Conservation (phyloP, 2,797 vertebrate genomes). For the Mus caroli region DNA sequence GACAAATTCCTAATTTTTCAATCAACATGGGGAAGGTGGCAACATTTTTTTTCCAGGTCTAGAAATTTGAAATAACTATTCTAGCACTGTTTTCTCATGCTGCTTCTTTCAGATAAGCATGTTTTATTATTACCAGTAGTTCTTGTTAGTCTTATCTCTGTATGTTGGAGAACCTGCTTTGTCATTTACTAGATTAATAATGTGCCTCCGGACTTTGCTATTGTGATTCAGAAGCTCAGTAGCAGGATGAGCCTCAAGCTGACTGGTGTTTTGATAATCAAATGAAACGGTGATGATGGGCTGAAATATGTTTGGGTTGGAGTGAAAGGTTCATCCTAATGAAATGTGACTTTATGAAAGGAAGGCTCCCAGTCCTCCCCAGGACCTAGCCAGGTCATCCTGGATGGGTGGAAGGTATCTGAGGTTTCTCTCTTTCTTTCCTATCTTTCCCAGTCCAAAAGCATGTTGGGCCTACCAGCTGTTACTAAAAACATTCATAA, state of each 20-base stretch:
- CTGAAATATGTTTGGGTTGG: constrained; percentile 65
- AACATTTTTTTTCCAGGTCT: neutral
- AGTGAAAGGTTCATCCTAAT: constrained; percentile 74
- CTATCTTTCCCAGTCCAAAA: neutral
- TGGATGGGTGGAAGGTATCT: constrained; percentile 63
- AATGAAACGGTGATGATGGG: constrained; percentile 61
- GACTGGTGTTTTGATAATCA: constrained; percentile 57
- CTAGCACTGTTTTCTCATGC: constrained; percentile 62
- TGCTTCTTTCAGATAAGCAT: constrained; percentile 26
- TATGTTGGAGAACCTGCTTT: neutral
- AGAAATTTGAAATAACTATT: constrained; percentile 48
- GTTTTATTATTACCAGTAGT: neutral
- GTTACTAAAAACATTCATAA: constrained; percentile 77
- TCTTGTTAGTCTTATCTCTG: constrained; percentile 13
- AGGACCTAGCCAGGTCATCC: constrained; percentile 64
- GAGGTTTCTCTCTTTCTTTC: constrained; percentile 53
- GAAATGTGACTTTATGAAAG: constrained; percentile 79
- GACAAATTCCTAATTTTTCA: neutral
- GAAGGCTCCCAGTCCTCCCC: constrained; percentile 69
- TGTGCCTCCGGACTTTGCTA: neutral
- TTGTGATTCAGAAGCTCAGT: constrained; percentile 54
- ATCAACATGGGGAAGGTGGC: neutral
- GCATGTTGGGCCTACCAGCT: constrained; percentile 41
- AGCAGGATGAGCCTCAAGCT: constrained; percentile 21
- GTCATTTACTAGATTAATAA: constrained; percentile 3